Evolutionary conservation across 2,797 vertebrate species (phyloP).

Genomic region (Phrynocephalus vlangalii): DNA sequence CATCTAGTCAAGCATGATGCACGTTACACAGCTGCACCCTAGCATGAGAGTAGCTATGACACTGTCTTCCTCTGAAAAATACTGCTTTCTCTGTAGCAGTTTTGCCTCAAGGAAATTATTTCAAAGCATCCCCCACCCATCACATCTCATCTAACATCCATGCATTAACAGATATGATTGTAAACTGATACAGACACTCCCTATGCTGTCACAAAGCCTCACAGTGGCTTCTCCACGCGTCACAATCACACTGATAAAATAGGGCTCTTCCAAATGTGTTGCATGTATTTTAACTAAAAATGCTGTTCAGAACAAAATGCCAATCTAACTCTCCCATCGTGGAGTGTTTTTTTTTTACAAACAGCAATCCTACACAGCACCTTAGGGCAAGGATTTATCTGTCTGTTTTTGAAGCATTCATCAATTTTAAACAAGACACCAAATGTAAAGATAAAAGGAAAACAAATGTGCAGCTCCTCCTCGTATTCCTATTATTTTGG

Average conservation of each 20-base stretch:
- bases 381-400: neutral
- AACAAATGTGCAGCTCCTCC: neutral
- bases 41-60: constrained; percentile 13
- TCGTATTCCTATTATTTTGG: neutral
- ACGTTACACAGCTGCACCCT: neutral
- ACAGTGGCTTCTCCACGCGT: constrained; percentile 43
- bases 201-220: constrained; percentile 43
- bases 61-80: constrained; percentile 34
- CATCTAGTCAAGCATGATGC: neutral
- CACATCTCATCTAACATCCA: constrained; percentile 11
- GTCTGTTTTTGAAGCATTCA: neutral
- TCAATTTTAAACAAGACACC: constrained; percentile 32
- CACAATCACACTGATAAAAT: constrained; percentile 47
- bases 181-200: constrained; percentile 23
- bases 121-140: constrained; percentile 26
- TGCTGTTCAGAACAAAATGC: neutral
- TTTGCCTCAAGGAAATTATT: neutral
- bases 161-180: neutral
- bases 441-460: constrained; percentile 33
- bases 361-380: neutral
- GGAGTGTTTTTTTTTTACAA: neutral
- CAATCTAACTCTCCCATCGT: neutral
- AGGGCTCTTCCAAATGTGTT: constrained; percentile 29
- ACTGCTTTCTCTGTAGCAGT: neutral
- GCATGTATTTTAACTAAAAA: neutral